Conservation (phyloP, 2,797 vertebrate species). For the Syndactyla subalaris region DNA sequence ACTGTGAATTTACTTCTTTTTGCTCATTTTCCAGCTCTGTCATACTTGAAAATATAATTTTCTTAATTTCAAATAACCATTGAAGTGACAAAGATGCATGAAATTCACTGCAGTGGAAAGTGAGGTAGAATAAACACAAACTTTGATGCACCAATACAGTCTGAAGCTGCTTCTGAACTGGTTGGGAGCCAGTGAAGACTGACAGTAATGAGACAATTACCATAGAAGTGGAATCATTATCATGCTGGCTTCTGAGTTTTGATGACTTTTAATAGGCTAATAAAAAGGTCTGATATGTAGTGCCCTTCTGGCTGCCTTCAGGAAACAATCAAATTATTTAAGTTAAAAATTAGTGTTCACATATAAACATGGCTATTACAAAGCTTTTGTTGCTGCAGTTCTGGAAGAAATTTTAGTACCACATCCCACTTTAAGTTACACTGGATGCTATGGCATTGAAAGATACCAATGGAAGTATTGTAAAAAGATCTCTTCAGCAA, state of each 20-base stretch:
- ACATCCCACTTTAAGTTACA: neutral
- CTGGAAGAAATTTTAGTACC: neutral
- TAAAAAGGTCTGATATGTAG: neutral
- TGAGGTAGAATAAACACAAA: neutral
- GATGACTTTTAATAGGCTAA: neutral
- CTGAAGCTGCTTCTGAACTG: neutral
- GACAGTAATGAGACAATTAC: neutral
- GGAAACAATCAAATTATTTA: neutral
- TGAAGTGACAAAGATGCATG: neutral
- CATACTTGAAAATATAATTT: neutral
- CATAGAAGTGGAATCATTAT: neutral
- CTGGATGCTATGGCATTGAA: neutral
- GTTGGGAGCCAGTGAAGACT: neutral
- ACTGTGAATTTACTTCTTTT: neutral
- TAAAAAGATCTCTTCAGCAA: neutral
- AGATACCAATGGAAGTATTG: neutral
- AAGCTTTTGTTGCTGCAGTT: neutral
- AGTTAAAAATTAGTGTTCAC: neutral
- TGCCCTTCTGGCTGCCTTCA: neutral
- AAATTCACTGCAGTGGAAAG: neutral
- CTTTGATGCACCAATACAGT: neutral
- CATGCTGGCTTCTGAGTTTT: neutral
- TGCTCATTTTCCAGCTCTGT: neutral
- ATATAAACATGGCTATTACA: neutral
- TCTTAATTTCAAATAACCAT: neutral